Conservation (phyloP, 2,113 vertebrate genomes). For the Dasyprocta punctata region DNA sequence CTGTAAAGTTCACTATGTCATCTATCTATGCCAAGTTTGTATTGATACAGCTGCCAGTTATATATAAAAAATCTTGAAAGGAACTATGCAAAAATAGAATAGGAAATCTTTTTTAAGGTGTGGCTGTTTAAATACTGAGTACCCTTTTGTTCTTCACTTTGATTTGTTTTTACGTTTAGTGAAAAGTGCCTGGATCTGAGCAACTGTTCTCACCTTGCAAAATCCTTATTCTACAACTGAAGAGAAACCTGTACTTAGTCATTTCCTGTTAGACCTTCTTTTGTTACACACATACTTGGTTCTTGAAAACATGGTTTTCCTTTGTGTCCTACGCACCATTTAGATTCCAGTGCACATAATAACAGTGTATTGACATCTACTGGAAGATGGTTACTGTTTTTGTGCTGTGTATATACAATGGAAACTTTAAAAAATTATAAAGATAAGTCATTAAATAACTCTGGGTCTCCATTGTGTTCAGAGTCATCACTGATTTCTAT, state of each 20-base stretch:
- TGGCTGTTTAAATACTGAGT: background rate
- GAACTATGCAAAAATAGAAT: accelerated
- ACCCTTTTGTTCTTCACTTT: background rate
- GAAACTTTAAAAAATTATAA: background rate
- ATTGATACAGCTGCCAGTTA: background rate
- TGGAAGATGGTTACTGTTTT: background rate
- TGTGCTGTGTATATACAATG: background rate
- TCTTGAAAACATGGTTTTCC: background rate
- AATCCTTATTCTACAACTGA: background rate
- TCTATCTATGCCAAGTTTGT: background rate
- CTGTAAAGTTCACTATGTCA: background rate
- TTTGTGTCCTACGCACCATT: background rate
- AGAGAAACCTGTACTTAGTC: background rate
- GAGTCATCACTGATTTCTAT: background rate
- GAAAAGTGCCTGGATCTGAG: background rate
- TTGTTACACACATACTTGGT: background rate
- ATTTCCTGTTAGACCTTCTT: background rate
- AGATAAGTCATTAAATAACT: no score
- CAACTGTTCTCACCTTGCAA: background rate
- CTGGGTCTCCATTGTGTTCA: background rate
- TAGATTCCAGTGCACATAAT: background rate
- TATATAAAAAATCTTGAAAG: background rate
- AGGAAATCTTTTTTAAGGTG: background rate
- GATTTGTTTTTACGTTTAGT: background rate
- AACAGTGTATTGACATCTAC: background rate